Percentiles rank a stretch among this genome's conserved stretches.
Evolutionary conservation across 2,797 vertebrate genomes (phyloP).

Genomic region (Anguilla marmorata): DNA sequence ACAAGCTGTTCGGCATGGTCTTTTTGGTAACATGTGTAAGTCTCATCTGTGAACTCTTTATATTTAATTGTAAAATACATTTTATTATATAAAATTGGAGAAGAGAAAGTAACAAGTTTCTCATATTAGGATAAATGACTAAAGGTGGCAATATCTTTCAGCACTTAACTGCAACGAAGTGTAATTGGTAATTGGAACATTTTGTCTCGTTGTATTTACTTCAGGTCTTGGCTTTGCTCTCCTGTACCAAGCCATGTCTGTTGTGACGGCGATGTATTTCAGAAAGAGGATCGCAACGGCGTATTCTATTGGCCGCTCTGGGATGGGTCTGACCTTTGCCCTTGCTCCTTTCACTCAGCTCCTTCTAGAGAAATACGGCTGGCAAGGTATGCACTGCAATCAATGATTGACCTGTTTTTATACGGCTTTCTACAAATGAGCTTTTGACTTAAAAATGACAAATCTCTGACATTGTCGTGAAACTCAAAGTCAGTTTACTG

Average conservation of each 20-base stretch:
- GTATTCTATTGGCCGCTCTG: slow-evolving; percentile 85
- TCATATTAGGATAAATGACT: not conserved
- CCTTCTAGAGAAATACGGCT: slow-evolving; percentile 83
- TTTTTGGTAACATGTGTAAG: not conserved
- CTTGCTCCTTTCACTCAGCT: slow-evolving; percentile 86
- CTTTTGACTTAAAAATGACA: not conserved
- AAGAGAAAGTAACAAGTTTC: not conserved
- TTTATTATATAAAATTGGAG: not conserved
- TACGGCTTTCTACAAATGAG: not conserved
- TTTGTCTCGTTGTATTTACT: not conserved
- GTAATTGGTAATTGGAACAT: not conserved
- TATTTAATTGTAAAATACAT: not conserved
- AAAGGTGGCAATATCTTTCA: not conserved
- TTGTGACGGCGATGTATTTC: slow-evolving; percentile 83
- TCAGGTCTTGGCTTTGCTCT: slow-evolving; percentile 85
- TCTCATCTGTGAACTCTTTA: not conserved
- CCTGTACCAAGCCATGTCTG: slow-evolving; percentile 83
- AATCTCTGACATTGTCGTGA: not conserved
- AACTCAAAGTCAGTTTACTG: not conserved
- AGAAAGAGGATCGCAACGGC: slow-evolving; percentile 78
- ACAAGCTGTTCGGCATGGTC: not conserved
- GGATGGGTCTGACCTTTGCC: slow-evolving; percentile 90
- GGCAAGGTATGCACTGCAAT: slow-evolving; percentile 76
- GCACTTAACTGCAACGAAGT: not conserved
- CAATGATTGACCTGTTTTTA: not conserved